Conservation (phyloP, 2,888 invertebrate genomes). For the Trissolcus brochymenae region DNA sequence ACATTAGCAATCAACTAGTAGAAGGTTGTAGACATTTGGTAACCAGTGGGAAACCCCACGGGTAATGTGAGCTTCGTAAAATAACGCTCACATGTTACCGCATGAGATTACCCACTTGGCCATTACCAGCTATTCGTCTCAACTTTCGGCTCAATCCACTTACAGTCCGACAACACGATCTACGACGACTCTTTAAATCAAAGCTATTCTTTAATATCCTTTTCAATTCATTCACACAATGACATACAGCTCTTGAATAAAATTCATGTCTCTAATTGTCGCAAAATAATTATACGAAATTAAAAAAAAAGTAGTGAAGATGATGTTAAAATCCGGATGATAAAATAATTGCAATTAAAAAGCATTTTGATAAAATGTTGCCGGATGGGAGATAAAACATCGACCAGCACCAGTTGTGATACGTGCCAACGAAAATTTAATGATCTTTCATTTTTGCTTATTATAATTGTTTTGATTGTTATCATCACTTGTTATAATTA, state of each 20-base stretch:
- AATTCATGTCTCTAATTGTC: too few relatives aligned
- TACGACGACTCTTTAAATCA: conserved; percentile 19
- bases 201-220: conserved; percentile 14
- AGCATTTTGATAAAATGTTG: conserved; percentile 44
- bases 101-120: conserved; percentile 92
- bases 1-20: conserved; percentile 27
- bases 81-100: conserved; percentile 94
- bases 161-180: conserved; percentile 26
- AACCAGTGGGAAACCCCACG: conserved; percentile 87
- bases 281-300: too few relatives aligned
- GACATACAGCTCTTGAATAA: background rate
- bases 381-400: conserved; percentile 33
- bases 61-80: conserved; percentile 86
- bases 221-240: conserved; percentile 31
- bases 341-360: conserved; percentile 30
- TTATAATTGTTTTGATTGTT: conserved; percentile 10
- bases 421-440: conserved; percentile 65
- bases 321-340: background rate
- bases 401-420: conserved; percentile 75
- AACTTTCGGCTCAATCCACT: conserved; percentile 45
- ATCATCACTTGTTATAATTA: conserved; percentile 30
- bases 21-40: conserved; percentile 75
- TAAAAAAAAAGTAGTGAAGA: background rate
- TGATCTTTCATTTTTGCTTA: conserved; percentile 31
- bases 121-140: conserved; percentile 70